Evolutionary conservation across 1,140 invertebrate genomes (phyloP), one percentile per base, ranked within the genome.

Genomic region (Goniozus legneri): DNA sequence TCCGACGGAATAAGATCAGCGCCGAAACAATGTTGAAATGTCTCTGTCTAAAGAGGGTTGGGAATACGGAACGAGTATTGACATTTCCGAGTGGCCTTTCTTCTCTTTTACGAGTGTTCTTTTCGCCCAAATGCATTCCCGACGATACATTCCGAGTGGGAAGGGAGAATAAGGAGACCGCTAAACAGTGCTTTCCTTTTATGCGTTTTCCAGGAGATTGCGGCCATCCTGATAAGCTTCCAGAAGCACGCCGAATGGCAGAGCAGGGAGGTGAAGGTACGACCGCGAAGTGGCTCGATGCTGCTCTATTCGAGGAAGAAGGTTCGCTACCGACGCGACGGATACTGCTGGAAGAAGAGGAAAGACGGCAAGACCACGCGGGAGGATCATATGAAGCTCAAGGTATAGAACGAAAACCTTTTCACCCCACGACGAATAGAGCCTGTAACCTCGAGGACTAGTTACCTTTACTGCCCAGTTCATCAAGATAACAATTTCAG

Each of bases 311-410:
- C 90, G 62, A 81, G 95, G 36, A 97, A 97, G 80, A 93, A 95
- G 68, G 94, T 97, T 33, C 84, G 93, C 21, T 98, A 97, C 78
- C 83, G 95, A 70, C 83, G 94, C 39, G 96, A 98, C 71, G 95
- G 95, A 16, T 98, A 97, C 73, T 97, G 93, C 75, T 98, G 95
- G 96, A 98, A 97, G 79, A 97, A 97, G 64, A 79, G 95, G 47
- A 97, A 97, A 77, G 95, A 98, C 75, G 95, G 95, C 4, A 97
- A 97, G 77, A 97, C 95, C 36, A 98, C 95, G 19, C 77, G 96
- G 56, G 96, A 98, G 77, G 96, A 98, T 83, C 95, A 98, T 73
- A 97, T 98, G 95, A 98, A 98, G 77, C 82, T 98, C 30, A 98
- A 98, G 83, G 95, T 98, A 52, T 48, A n/a, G n/a, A n/a, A n/a